These are phyloP conservation scores for Pyrrhosoma nymphula DNA, from an alignment of 2,888 invertebrate genomes.

Conservation along the genomic window DNA sequence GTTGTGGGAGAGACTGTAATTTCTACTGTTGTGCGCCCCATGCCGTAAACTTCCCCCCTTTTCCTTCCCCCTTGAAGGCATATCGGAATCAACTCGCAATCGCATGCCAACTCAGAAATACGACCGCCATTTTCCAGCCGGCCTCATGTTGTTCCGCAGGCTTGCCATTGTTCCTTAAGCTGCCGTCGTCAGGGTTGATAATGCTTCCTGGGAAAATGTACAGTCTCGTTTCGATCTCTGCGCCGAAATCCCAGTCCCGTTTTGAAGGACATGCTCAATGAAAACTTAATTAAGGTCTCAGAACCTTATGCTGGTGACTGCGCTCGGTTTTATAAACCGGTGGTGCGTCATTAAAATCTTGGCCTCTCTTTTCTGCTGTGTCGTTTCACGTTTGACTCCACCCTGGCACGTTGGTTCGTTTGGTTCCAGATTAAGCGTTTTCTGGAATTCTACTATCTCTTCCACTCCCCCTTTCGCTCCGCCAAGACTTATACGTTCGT, in stretches of 20 bases:
- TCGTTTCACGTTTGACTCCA: not conserved
- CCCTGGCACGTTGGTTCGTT: not conserved
- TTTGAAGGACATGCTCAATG: not conserved
- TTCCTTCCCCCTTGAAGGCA: not conserved
- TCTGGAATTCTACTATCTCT: not conserved
- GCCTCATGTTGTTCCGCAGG: not conserved
- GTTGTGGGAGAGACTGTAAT: too few relatives aligned
- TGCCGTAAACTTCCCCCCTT: too few relatives aligned
- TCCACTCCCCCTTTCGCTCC: not conserved
- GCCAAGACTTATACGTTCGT: not conserved
- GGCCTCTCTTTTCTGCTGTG: not conserved
- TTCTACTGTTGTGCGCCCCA: too few relatives aligned
- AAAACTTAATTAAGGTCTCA: conserved; percentile 32
- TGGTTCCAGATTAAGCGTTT: conserved; percentile 1
- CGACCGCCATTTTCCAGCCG: not conserved
- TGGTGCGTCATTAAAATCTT: conserved; percentile 36
- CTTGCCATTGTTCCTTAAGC: not conserved
- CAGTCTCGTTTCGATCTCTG: not conserved
- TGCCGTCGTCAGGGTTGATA: conserved; percentile 6
- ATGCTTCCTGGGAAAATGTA: not conserved
- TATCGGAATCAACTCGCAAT: not conserved
- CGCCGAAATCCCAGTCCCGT: not conserved
- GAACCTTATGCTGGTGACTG: conserved; percentile 31
- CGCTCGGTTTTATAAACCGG: conserved; percentile 18
- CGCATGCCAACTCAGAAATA: not conserved